Conservation (phyloP, 2,113 vertebrate species). For the Isurus oxyrinchus region DNA sequence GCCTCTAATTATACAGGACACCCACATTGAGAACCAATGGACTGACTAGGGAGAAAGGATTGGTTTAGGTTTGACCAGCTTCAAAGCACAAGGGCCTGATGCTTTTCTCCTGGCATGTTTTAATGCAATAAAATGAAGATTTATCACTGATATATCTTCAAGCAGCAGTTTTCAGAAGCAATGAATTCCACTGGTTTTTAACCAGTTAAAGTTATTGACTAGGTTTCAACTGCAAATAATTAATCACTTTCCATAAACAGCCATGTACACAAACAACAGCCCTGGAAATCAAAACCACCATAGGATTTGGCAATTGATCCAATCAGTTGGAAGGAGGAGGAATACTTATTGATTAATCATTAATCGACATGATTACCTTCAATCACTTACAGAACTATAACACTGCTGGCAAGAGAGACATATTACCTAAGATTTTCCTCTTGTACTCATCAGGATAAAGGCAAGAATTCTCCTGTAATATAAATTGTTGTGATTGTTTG, state of each 20-base stretch:
- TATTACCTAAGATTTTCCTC: neutral
- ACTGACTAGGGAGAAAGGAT: neutral
- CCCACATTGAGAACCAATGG: neutral
- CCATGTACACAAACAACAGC: neutral
- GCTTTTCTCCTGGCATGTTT: neutral
- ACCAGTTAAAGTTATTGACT: neutral
- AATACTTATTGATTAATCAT: neutral
- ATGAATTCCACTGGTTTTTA: neutral
- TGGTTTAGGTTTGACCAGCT: neutral
- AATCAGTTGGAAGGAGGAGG: neutral
- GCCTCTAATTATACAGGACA: neutral
- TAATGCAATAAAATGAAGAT: neutral
- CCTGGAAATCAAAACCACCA: neutral
- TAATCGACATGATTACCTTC: neutral
- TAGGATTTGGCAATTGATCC: neutral
- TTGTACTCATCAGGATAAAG: neutral
- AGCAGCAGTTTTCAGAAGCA: neutral
- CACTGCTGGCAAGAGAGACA: neutral
- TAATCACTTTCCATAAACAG: neutral
- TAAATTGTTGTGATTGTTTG: no score
- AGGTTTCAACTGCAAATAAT: neutral
- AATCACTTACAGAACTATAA: neutral
- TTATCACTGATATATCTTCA: neutral
- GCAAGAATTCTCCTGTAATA: no score
- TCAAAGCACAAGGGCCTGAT: neutral